These are phyloP conservation scores for Anoplophora glabripennis DNA, from an alignment of 1,140 invertebrate genomes.

Conservation along the genomic window DNA sequence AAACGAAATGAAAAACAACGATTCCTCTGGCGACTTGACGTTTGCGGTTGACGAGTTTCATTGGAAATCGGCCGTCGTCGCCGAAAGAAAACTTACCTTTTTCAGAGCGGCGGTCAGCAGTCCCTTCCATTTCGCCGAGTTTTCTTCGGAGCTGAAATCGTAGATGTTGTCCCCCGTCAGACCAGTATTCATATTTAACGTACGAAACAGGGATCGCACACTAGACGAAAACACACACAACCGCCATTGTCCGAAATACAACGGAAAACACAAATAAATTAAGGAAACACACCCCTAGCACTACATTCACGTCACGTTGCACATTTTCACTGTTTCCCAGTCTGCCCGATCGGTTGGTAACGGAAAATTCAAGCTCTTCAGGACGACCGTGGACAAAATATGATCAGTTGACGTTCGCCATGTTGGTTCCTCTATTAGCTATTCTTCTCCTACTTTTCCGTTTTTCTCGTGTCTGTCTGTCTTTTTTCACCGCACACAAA, in stretches of 20 bases:
- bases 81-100: constrained; percentile 56
- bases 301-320: constrained; percentile 17
- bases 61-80: not conserved
- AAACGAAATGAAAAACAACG: too few species aligned
- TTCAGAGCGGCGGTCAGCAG: constrained; percentile 76
- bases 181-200: constrained; percentile 31
- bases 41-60: not conserved
- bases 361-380: constrained; percentile 16
- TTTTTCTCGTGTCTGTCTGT: constrained; percentile 1
- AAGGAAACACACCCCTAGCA: not conserved
- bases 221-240: constrained; percentile 7
- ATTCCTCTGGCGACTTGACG: not conserved
- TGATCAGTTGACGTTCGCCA: constrained; percentile 27
- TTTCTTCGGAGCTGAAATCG: constrained; percentile 85
- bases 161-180: constrained; percentile 61
- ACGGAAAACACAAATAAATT: constrained; percentile 11
- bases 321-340: constrained; percentile 12
- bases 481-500: constrained; percentile 13
- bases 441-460: constrained; percentile 8
- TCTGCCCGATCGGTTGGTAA: too few species aligned
- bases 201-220: constrained; percentile 16
- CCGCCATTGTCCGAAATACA: constrained; percentile 6
- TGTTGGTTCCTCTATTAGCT: constrained; percentile 15
- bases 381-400: constrained; percentile 20
- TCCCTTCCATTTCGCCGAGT: constrained; percentile 84